Conservation (phyloP, 2,888 invertebrate species). For the Blera fallax region DNA sequence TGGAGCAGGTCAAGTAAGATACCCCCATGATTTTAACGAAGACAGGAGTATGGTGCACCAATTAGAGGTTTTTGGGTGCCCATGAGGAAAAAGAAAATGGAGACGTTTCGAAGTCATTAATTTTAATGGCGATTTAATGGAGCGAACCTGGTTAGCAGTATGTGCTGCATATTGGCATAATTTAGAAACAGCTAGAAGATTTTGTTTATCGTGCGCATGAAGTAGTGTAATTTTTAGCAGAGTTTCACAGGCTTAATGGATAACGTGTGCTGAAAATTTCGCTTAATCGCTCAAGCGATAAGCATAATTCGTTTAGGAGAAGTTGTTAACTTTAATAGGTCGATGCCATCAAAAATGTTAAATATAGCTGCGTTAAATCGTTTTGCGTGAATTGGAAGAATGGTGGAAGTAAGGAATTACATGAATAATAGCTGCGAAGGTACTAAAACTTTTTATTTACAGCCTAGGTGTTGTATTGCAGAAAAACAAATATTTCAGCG, state of each 20-base stretch:
- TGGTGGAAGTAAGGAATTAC: too few species aligned
- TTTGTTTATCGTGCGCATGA: neutral
- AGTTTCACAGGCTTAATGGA: neutral
- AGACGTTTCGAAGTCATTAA: constrained; percentile 56
- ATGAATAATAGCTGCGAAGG: too few species aligned
- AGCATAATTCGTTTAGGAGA: neutral
- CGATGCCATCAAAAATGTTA: neutral
- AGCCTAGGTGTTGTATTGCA: too few species aligned
- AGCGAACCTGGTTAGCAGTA: constrained; percentile 10
- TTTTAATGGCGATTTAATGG: constrained; percentile 68
- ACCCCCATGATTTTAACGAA: neutral
- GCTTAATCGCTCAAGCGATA: neutral
- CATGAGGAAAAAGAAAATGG: constrained; percentile 3
- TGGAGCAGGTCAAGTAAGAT: constrained; percentile 52
- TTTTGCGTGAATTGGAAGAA: too few species aligned
- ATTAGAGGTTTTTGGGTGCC: constrained; percentile 35
- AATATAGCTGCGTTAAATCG: neutral
- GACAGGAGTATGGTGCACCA: neutral
- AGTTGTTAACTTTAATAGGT: neutral
- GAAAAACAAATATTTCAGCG: too few species aligned
- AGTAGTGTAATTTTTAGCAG: neutral
- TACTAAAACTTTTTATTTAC: too few species aligned
- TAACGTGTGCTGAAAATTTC: neutral
- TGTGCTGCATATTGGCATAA: constrained; percentile 30
- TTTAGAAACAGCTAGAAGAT: neutral